Conservation (phyloP, 2,888 invertebrate species). For the Petrophora chlorosata region DNA sequence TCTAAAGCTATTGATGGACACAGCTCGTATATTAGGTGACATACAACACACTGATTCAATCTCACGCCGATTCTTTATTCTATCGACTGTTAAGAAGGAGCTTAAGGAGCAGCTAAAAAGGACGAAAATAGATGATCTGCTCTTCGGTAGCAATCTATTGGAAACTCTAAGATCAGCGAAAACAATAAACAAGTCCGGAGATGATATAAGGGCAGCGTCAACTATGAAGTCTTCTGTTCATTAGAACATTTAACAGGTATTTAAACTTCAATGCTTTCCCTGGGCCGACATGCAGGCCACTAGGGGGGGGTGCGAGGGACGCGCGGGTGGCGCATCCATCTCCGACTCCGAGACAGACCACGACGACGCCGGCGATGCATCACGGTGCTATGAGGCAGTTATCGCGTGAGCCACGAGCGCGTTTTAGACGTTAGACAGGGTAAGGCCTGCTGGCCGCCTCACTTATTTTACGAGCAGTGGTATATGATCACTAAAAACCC, state of each 20-base stretch:
- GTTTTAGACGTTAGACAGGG: neutral
- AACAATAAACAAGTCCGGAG: neutral
- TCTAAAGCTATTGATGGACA: too few species aligned
- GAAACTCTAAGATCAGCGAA: neutral
- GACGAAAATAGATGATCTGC: neutral
- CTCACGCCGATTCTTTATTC: neutral
- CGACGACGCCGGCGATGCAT: too few species aligned
- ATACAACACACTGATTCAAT: too few species aligned
- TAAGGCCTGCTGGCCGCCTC: neutral
- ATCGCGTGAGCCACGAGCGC: neutral
- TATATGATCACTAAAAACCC: neutral
- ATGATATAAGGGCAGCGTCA: neutral
- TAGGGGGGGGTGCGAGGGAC: neutral
- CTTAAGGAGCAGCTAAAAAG: constrained; percentile 29
- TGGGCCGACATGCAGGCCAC: neutral
- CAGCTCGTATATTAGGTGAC: too few species aligned
- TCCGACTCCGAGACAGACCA: neutral
- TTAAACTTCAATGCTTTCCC: neutral
- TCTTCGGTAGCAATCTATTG: neutral
- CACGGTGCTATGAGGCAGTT: too few species aligned
- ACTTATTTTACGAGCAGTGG: neutral
- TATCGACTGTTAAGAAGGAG: neutral
- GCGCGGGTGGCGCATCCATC: neutral
- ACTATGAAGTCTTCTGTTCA: too few species aligned
- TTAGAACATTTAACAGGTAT: too few species aligned